Percentiles rank a stretch among this genome's conserved stretches.
These are phyloP conservation scores for Dastarcus helophoroides DNA, from an alignment of 2,888 invertebrate genomes.

Conservation along the genomic window DNA sequence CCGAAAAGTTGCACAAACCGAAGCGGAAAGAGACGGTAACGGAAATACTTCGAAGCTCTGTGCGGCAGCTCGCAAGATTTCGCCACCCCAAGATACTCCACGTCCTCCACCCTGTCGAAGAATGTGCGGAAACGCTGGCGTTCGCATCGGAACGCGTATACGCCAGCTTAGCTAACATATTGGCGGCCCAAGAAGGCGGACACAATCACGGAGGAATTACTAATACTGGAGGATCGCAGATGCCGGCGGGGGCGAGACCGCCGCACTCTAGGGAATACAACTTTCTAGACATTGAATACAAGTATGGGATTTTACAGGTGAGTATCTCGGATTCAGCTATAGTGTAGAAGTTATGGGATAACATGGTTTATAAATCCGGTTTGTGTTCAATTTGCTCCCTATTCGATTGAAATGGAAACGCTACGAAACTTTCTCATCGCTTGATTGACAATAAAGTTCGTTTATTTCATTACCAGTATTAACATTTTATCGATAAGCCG, in stretches of 20 bases:
- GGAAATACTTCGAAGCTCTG: constrained; percentile 70
- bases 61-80: constrained; percentile 67
- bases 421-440: too few species aligned
- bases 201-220: constrained; percentile 35
- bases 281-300: constrained; percentile 85
- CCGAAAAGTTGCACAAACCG: constrained; percentile 86
- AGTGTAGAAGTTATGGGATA: too few species aligned
- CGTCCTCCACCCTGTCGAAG: constrained; percentile 63
- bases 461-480: too few species aligned
- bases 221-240: constrained; percentile 37
- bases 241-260: constrained; percentile 40
- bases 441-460: too few species aligned
- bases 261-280: constrained; percentile 67
- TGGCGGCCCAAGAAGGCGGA: constrained; percentile 65
- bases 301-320: constrained; percentile 89
- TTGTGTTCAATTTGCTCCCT: too few species aligned
- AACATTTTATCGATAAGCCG: too few species aligned
- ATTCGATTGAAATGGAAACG: too few species aligned
- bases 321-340: too few species aligned
- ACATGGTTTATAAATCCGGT: too few species aligned
- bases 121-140: constrained; percentile 77
- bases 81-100: constrained; percentile 73
- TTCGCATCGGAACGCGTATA: constrained; percentile 90
- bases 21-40: constrained; percentile 86
- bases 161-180: constrained; percentile 79